Percentiles rank a stretch among this genome's conserved stretches.
Conservation (phyloP, 2,888 invertebrate genomes). For the Phasia obesa region DNA sequence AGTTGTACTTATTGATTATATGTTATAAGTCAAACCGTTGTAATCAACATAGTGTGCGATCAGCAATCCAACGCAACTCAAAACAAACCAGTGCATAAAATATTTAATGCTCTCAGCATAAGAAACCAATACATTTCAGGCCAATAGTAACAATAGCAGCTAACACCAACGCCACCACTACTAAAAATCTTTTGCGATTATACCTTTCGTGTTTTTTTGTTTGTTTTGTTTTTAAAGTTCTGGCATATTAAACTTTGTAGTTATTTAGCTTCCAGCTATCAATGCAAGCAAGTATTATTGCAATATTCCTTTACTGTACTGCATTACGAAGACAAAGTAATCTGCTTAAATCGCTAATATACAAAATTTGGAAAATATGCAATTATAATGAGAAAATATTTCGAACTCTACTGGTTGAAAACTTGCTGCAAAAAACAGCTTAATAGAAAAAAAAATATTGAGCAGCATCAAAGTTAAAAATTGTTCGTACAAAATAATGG, state of each 20-base stretch:
- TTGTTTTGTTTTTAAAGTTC: neutral
- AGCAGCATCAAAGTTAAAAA: slow-evolving; percentile 24
- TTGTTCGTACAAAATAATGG: slow-evolving; percentile 13
- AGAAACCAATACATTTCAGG: too few species aligned
- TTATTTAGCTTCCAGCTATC: slow-evolving; percentile 55
- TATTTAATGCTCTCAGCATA: too few species aligned
- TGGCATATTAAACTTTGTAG: slow-evolving; percentile 51
- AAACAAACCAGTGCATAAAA: too few species aligned
- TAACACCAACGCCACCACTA: slow-evolving; percentile 38
- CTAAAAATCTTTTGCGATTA: slow-evolving; percentile 52
- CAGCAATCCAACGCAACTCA: too few species aligned
- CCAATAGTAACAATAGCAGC: neutral
- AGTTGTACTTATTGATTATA: neutral
- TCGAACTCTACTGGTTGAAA: slow-evolving; percentile 9
- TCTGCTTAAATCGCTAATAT: slow-evolving; percentile 54
- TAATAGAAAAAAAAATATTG: neutral
- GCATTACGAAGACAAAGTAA: slow-evolving; percentile 39
- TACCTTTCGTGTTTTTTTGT: slow-evolving; percentile 35
- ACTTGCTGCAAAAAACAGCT: neutral
- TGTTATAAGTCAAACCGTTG: neutral
- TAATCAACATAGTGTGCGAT: neutral
- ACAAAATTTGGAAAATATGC: slow-evolving; percentile 49
- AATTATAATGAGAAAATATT: slow-evolving; percentile 42
- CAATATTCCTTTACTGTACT: slow-evolving; percentile 14
- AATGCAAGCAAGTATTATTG: slow-evolving; percentile 47